A percentile compares a stretch with the other conserved stretches of the same genome.
phyloP scores from a whole-genome alignment of 1,140 invertebrate species.

The Drosophila bifasciata region DNA sequence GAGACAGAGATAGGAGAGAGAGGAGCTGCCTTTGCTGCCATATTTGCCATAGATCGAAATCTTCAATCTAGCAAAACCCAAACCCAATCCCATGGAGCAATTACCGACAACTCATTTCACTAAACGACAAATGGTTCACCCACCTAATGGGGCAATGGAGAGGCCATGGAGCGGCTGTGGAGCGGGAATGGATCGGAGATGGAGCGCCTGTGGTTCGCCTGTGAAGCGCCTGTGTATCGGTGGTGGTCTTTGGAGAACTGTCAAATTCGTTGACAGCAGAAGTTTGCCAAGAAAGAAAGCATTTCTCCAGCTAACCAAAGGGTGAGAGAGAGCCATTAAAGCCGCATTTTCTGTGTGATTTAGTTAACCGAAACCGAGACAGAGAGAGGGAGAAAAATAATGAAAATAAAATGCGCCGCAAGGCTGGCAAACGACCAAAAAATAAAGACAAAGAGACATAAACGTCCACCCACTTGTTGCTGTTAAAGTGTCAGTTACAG shows the following conservation, averaged over 20 bases:
- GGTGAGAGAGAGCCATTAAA: slow-evolving; percentile 25
- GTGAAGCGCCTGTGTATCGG: too few species aligned
- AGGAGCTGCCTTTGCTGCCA: slow-evolving; percentile 34
- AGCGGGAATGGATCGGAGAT: too few species aligned
- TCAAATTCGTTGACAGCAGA: slow-evolving; percentile 75
- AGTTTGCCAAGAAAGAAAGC: slow-evolving; percentile 72
- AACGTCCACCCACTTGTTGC: slow-evolving; percentile 81
- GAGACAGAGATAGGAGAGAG: too few species aligned
- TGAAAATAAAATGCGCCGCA: slow-evolving; percentile 54
- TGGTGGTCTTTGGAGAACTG: slow-evolving; percentile 53
- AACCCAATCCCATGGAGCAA: slow-evolving; percentile 42
- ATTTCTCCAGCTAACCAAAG: slow-evolving; percentile 30
- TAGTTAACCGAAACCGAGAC: slow-evolving; percentile 34
- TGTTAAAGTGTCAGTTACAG: slow-evolving; percentile 77
- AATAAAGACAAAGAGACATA: slow-evolving; percentile 81
- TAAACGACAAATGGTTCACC: slow-evolving; percentile 73
- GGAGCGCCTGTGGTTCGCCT: too few species aligned
- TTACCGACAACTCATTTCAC: slow-evolving; percentile 70
- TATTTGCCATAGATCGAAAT: slow-evolving; percentile 44
- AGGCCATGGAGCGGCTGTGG: neutral
- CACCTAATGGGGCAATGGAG: slow-evolving; percentile 32
- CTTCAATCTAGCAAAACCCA: neutral
- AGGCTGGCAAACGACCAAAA: slow-evolving; percentile 53
- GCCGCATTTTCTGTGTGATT: slow-evolving; percentile 53
- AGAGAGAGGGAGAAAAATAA: slow-evolving; percentile 34